These are phyloP conservation scores for Meloidogyne floridensis DNA, from an alignment of 1,140 invertebrate species.

Conservation along the genomic window DNA sequence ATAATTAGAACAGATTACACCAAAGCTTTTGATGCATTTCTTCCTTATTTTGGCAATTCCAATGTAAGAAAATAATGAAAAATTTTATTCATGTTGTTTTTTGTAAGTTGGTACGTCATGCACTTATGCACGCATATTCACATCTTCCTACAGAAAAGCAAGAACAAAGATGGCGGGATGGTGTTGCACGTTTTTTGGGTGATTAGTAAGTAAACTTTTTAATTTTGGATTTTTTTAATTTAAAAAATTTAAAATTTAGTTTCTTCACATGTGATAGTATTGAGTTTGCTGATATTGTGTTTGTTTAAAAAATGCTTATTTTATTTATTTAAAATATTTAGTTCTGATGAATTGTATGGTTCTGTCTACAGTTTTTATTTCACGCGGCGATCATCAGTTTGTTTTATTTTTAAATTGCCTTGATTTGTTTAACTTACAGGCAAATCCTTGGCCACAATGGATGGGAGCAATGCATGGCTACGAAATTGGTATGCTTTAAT, in stretches of 20 bases:
- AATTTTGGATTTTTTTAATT: slow-evolving; percentile 79
- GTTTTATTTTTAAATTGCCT: slow-evolving; percentile 43
- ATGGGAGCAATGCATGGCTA: slow-evolving; percentile 93
- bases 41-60: slow-evolving; percentile 64
- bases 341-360: slow-evolving; percentile 76
- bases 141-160: slow-evolving; percentile 40
- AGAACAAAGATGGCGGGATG: slow-evolving; percentile 53
- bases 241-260: slow-evolving; percentile 75
- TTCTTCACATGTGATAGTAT: slow-evolving; percentile 89
- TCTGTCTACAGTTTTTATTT: slow-evolving; percentile 94
- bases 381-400: slow-evolving; percentile 77
- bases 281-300: slow-evolving; percentile 81
- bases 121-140: slow-evolving; percentile 63
- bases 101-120: slow-evolving; percentile 51
- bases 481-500: slow-evolving; percentile 74
- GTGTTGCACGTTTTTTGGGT: slow-evolving; percentile 75
- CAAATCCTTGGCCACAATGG: slow-evolving; percentile 90
- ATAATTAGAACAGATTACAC: slow-evolving; percentile 52
- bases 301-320: not conserved
- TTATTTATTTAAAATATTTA: slow-evolving; percentile 5
- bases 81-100: not conserved
- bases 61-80: not conserved
- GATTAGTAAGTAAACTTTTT: slow-evolving; percentile 75
- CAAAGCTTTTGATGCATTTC: slow-evolving; percentile 59
- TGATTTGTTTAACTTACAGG: slow-evolving; percentile 50